Evolutionary conservation across 2,113 vertebrate genomes (phyloP).

Genomic region (Chionodraco myersi): DNA sequence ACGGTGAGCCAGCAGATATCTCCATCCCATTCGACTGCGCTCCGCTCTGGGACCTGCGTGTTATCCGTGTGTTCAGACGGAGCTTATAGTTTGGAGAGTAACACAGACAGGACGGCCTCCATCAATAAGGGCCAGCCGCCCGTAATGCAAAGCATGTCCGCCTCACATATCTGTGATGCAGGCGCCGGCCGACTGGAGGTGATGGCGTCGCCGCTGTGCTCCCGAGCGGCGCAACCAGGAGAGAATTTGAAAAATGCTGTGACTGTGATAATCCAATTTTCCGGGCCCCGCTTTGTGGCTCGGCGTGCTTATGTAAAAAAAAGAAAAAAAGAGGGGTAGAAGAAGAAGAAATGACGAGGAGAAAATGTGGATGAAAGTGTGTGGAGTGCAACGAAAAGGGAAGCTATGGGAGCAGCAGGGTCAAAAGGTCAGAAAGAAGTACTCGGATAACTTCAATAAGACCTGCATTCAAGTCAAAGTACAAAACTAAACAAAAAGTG

Average conservation of each 20-base stretch:
- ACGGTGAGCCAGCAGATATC: conserved; percentile 41
- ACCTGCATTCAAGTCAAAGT: too few species aligned
- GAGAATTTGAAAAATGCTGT: conserved; percentile 68
- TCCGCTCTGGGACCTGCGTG: conserved; percentile 25
- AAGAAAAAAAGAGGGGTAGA: conserved; percentile 11
- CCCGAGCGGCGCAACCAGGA: conserved; percentile 37
- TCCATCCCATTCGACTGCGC: conserved; percentile 40
- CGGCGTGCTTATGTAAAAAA: conserved; percentile 43
- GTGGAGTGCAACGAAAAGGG: conserved; percentile 4
- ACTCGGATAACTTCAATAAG: too few species aligned
- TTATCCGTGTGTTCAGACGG: conserved; percentile 16
- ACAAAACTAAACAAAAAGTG: too few species aligned
- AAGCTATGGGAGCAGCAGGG: background rate
- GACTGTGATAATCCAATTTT: conserved; percentile 76
- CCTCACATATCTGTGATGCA: conserved; percentile 44
- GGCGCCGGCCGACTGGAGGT: conserved; percentile 24
- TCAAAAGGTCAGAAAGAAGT: background rate
- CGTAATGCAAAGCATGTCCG: conserved; percentile 22
- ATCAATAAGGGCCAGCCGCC: conserved; percentile 24
- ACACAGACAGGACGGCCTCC: conserved; percentile 32
- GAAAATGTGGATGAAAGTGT: conserved; percentile 10
- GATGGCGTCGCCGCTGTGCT: conserved; percentile 41
- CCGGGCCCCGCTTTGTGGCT: too few species aligned
- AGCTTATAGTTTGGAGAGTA: conserved; percentile 25
- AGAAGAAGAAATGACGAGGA: background rate